These are phyloP conservation scores for Columba livia DNA, from an alignment of 2,113 vertebrate species.

Conservation along the genomic window DNA sequence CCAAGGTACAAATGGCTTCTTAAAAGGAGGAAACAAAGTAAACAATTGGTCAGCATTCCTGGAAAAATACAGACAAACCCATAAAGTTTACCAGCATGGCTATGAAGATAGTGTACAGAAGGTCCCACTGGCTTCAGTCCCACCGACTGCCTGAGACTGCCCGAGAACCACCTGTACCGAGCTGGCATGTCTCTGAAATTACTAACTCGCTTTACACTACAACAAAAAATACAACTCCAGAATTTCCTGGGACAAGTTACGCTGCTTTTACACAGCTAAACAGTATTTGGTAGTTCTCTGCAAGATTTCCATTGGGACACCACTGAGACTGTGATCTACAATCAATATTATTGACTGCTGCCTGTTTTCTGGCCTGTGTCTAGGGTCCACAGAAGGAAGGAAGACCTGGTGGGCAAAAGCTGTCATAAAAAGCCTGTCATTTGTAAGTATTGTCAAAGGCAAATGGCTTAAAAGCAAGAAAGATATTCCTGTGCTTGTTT, in stretches of 20 bases:
- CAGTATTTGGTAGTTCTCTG: background rate
- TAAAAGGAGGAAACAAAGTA: background rate
- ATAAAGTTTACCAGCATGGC: background rate
- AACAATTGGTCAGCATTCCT: background rate
- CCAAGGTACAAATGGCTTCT: background rate
- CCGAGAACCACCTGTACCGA: background rate
- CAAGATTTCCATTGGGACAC: background rate
- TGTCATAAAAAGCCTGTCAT: background rate
- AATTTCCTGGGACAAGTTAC: background rate
- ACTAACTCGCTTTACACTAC: background rate
- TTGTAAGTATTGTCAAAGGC: background rate
- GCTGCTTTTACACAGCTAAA: background rate
- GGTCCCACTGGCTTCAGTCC: background rate
- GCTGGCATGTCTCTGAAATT: accelerated
- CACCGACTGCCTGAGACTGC: background rate
- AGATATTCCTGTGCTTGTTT: background rate
- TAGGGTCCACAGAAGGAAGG: background rate
- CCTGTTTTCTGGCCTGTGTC: background rate
- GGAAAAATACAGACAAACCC: background rate
- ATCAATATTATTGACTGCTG: background rate
- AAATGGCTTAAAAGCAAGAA: background rate
- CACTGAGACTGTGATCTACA: background rate
- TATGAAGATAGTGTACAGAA: background rate
- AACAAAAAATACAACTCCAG: background rate
- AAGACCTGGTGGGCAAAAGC: background rate